These are phyloP conservation scores for Heliconius hermathena DNA, from an alignment of 1,140 invertebrate species.

Conservation along the genomic window DNA sequence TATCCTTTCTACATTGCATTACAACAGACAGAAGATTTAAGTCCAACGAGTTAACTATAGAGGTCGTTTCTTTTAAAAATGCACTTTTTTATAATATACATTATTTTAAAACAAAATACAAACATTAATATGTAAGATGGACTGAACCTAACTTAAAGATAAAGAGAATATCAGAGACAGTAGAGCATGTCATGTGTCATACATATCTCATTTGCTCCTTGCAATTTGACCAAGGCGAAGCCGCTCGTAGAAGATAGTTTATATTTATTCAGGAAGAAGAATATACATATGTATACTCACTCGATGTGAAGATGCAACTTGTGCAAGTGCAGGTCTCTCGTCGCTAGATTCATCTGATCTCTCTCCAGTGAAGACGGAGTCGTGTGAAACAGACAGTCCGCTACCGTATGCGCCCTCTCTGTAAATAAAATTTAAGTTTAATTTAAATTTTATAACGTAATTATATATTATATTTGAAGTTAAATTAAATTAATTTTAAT, in stretches of 20 bases:
- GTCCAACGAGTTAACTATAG: neutral
- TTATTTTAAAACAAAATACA: too few relatives aligned
- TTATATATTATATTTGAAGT: neutral
- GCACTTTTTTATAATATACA: neutral
- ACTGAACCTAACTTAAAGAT: too few relatives aligned
- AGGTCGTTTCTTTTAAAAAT: neutral
- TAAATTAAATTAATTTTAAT: neutral
- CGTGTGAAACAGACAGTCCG: slow-evolving; percentile 87
- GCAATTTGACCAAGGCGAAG: neutral
- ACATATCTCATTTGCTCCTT: neutral
- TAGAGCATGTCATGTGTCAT: neutral
- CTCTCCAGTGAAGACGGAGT: slow-evolving; percentile 88
- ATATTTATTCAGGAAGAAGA: neutral
- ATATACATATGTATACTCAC: slow-evolving; percentile 46
- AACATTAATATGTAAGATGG: too few relatives aligned
- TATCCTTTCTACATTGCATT: neutral
- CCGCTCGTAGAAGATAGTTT: too few relatives aligned
- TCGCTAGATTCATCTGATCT: slow-evolving; percentile 81
- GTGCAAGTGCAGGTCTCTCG: slow-evolving; percentile 57
- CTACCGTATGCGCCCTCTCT: slow-evolving; percentile 79
- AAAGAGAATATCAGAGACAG: too few relatives aligned
- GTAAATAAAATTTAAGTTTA: slow-evolving; percentile 32
- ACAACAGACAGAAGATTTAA: neutral
- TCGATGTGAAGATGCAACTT: slow-evolving; percentile 63
- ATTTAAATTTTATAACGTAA: neutral